A percentile compares a stretch with the other conserved stretches of the same genome.
phyloP scores from a whole-genome alignment of 2,888 invertebrate species.

The Nycteola revayana region DNA sequence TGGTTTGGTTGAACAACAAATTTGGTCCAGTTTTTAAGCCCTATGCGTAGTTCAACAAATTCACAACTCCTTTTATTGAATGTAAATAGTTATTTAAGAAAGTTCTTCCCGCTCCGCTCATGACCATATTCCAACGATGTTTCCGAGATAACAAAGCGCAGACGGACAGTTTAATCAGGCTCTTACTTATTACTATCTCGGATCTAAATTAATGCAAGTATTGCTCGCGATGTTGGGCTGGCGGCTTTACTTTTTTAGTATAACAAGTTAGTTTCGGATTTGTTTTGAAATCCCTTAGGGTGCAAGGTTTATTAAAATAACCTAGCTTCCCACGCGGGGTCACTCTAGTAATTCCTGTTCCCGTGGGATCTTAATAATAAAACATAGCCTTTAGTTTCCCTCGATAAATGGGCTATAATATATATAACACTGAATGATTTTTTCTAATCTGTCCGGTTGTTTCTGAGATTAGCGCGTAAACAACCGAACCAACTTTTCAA shows the following conservation, averaged over 20 bases:
- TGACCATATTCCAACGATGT: too few species aligned
- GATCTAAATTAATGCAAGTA: constrained; percentile 40
- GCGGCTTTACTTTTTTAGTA: constrained; percentile 13
- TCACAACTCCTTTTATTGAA: too few species aligned
- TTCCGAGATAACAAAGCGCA: constrained; percentile 34
- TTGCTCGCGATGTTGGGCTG: constrained; percentile 9
- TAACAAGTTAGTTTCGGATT: constrained; percentile 2
- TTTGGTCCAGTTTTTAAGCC: too few species aligned
- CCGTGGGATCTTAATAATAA: neutral
- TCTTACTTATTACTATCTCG: constrained; percentile 41
- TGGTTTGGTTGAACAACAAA: too few species aligned
- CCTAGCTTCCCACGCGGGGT: neutral
- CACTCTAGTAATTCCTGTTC: neutral
- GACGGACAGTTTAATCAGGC: constrained; percentile 49
- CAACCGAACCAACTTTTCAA: neutral
- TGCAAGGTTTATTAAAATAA: too few species aligned
- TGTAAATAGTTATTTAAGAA: too few species aligned
- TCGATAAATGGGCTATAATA: neutral
- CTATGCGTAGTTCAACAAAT: too few species aligned
- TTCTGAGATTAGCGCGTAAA: too few species aligned
- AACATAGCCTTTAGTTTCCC: neutral
- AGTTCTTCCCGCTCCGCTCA: constrained; percentile 7
- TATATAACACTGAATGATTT: neutral
- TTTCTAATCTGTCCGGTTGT: neutral
- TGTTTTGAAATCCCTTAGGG: too few species aligned